Conservation (phyloP, 2,113 vertebrate genomes). For the Anhinga anhinga region DNA sequence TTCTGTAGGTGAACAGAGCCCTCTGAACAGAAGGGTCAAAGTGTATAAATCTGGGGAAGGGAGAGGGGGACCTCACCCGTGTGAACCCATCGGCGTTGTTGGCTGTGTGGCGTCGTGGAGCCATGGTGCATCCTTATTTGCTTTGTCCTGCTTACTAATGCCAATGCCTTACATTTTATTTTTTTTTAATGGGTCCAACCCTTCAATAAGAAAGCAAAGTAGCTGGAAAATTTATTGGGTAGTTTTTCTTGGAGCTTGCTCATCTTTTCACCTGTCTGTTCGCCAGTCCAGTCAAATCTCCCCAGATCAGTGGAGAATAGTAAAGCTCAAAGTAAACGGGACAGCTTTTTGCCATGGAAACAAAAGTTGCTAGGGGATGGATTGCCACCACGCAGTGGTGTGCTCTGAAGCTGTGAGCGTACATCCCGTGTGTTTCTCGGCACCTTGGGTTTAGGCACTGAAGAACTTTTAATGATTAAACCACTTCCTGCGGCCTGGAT, state of each 20-base stretch:
- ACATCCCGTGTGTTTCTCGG: background rate
- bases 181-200: background rate
- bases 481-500: background rate
- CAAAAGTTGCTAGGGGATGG: constrained; percentile 60
- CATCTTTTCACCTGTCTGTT: background rate
- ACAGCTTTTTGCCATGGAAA: constrained; percentile 51
- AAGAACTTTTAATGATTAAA: background rate
- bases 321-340: constrained; percentile 49
- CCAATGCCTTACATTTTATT: rapidly evolving
- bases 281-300: background rate
- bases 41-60: background rate
- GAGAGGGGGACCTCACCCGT: background rate
- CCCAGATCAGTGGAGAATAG: background rate
- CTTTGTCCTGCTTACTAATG: background rate
- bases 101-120: background rate
- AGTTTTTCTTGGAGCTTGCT: background rate
- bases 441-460: background rate
- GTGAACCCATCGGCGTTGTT: background rate
- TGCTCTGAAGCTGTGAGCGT: constrained; percentile 11
- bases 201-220: background rate
- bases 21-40: background rate
- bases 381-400: constrained; percentile 2
- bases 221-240: background rate
- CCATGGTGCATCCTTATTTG: background rate
- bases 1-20: background rate